Evolutionary conservation across 2,888 invertebrate genomes (phyloP).

Genomic region (Meganola albula): DNA sequence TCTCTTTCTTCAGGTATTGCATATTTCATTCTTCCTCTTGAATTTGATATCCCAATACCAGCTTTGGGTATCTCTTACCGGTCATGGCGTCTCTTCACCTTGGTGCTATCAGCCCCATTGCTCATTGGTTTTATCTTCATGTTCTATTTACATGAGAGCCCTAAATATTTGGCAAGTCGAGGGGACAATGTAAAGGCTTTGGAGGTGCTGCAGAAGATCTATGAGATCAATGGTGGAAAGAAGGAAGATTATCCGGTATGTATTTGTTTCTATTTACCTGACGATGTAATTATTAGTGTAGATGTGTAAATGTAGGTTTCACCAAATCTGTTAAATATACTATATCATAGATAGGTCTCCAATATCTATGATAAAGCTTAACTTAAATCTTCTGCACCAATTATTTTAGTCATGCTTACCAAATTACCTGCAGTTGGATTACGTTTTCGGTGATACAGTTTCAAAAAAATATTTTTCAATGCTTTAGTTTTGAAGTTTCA

Average conservation of each 20-base stretch:
- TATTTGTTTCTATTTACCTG: not conserved
- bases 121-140: constrained; percentile 75
- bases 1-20: constrained; percentile 70
- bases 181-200: constrained; percentile 77
- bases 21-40: constrained; percentile 79
- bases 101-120: constrained; percentile 45
- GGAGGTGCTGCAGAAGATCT: constrained; percentile 39
- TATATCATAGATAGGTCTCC: no score
- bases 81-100: constrained; percentile 84
- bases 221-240: constrained; percentile 38
- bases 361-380: no score
- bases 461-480: no score
- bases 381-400: no score
- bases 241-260: constrained; percentile 40
- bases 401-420: no score
- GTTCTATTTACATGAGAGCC: constrained; percentile 82
- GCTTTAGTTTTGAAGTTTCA: no score
- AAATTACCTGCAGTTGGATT: no score
- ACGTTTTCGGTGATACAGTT: no score
- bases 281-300: not conserved
- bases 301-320: no score
- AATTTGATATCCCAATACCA: constrained; percentile 47
- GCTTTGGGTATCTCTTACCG: constrained; percentile 70
- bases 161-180: constrained; percentile 82
- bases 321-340: no score